phyloP scores from a whole-genome alignment of 2,113 vertebrate species.

The Mohoua ochrocephala region DNA sequence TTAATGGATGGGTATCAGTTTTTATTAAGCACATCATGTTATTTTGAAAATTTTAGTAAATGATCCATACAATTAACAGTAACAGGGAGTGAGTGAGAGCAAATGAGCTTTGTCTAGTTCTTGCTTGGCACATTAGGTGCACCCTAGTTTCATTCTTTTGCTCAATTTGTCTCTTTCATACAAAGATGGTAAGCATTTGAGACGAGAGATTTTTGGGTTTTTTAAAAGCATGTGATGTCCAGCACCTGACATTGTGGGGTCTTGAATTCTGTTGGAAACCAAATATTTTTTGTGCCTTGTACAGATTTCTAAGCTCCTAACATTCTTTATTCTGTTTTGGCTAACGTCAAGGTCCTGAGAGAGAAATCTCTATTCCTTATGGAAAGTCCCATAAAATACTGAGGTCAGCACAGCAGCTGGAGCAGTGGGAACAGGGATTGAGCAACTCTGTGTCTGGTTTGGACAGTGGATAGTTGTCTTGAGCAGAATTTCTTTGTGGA shows the following conservation, averaged over 20 bases:
- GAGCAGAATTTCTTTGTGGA: not conserved
- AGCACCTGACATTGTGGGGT: not conserved
- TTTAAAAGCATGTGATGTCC: not conserved
- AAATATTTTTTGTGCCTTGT: not conserved
- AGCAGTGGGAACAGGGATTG: not conserved
- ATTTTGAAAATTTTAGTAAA: not conserved
- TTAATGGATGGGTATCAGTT: not conserved
- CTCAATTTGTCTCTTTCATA: not conserved
- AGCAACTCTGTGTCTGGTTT: not conserved
- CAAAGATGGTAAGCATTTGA: not conserved
- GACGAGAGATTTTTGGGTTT: not conserved
- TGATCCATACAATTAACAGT: not conserved
- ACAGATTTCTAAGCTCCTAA: not conserved
- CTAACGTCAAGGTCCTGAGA: not conserved
- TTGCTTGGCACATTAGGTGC: not conserved
- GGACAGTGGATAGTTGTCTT: fast-evolving
- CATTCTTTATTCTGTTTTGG: not conserved
- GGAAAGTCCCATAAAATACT: not conserved
- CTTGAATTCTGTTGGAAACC: not conserved
- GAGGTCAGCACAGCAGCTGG: not conserved
- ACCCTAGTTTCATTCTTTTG: not conserved
- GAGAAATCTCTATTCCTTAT: not conserved
- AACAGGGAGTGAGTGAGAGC: not conserved
- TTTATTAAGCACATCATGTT: not conserved
- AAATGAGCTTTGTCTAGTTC: not conserved